A percentile compares a stretch with the other conserved stretches of the same genome.
Conservation (phyloP, 2,888 invertebrate genomes). For the Drosophila flavopinicola region DNA sequence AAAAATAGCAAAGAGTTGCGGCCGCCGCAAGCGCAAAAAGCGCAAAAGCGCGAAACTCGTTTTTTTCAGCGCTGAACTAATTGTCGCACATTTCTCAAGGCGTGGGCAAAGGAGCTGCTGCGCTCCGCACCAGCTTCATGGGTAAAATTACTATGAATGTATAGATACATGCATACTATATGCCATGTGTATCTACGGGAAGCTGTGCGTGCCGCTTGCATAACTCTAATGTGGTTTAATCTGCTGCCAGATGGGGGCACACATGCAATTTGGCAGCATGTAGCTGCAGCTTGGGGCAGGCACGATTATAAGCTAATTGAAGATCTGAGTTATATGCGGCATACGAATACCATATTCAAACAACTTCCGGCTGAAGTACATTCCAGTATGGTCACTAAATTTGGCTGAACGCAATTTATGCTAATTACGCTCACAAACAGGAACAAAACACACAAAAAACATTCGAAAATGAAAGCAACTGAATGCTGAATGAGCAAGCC, state of each 20-base stretch:
- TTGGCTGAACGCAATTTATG: slow-evolving; percentile 48
- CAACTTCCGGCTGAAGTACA: slow-evolving; percentile 62
- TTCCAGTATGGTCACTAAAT: slow-evolving; percentile 40
- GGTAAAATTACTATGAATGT: slow-evolving; percentile 28
- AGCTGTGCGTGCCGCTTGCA: slow-evolving; percentile 71
- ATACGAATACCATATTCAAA: too few relatives aligned
- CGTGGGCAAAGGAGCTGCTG: slow-evolving; percentile 65
- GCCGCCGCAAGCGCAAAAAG: slow-evolving; percentile 11
- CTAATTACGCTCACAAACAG: slow-evolving; percentile 59
- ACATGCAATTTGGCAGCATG: slow-evolving; percentile 38
- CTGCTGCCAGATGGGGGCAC: slow-evolving; percentile 18
- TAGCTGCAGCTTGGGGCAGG: slow-evolving; percentile 34
- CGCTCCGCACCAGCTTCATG: slow-evolving; percentile 37
- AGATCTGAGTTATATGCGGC: slow-evolving; percentile 16
- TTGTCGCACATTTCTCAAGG: slow-evolving; percentile 78
- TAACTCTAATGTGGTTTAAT: slow-evolving; percentile 56
- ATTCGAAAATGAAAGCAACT: slow-evolving; percentile 48
- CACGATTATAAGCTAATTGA: slow-evolving; percentile 53
- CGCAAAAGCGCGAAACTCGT: slow-evolving; percentile 52
- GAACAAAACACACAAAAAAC: slow-evolving; percentile 36
- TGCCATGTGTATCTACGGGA: slow-evolving; percentile 25
- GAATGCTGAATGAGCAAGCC: slow-evolving; percentile 39
- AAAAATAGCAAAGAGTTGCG: slow-evolving; percentile 26
- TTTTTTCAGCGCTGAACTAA: slow-evolving; percentile 66
- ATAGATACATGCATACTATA: background rate